A percentile compares a stretch with the other conserved stretches of the same genome.
phyloP scores from a whole-genome alignment of 2,113 vertebrate species.

The Lonchura striata region DNA sequence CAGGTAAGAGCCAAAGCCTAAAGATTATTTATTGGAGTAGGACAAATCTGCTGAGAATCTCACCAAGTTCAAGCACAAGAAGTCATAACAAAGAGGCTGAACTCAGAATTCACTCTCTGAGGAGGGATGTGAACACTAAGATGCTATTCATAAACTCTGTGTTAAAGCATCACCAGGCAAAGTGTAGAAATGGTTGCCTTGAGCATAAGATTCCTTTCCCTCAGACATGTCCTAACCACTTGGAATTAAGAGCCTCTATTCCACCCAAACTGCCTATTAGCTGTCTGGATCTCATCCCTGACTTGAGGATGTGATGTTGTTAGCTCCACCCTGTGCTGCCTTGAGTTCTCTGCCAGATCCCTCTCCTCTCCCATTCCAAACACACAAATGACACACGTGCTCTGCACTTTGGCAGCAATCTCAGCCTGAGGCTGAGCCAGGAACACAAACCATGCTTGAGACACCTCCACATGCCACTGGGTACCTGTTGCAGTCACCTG shows the following conservation, averaged over 20 bases:
- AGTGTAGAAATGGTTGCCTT: not conserved
- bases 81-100: not conserved
- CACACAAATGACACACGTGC: not conserved
- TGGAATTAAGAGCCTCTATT: not conserved
- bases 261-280: not conserved
- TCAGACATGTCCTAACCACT: not conserved
- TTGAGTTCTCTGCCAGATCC: not conserved
- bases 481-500: no score
- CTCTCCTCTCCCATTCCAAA: not conserved
- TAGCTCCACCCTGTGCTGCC: accelerated
- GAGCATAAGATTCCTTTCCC: not conserved
- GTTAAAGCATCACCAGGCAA: not conserved
- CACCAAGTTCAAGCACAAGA: not conserved
- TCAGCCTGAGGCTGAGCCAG: not conserved
- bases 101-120: not conserved
- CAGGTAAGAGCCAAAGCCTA: not conserved
- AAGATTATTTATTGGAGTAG: not conserved
- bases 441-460: not conserved
- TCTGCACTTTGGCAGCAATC: not conserved
- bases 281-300: not conserved
- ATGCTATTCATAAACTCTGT: not conserved
- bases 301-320: not conserved
- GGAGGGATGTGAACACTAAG: not conserved
- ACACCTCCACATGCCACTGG: not conserved
- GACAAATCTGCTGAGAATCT: not conserved